Percentiles rank a stretch among this genome's conserved stretches.
phyloP scores from a whole-genome alignment of 2,888 invertebrate genomes.

The Oasisia sp. region DNA sequence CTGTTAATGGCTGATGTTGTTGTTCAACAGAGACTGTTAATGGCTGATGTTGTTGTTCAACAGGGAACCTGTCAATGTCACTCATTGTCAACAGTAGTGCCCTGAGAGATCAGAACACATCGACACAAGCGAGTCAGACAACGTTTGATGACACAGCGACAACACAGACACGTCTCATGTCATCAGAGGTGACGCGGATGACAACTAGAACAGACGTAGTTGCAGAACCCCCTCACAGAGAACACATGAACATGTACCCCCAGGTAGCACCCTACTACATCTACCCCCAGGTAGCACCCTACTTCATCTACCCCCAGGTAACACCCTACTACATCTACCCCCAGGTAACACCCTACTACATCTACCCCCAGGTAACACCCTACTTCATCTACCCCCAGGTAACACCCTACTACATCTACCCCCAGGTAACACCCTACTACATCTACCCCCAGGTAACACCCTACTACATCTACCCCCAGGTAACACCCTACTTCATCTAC shows the following conservation, averaged over 20 bases:
- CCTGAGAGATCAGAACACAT: background rate
- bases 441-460: background rate
- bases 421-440: background rate
- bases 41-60: background rate
- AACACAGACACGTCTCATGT: background rate
- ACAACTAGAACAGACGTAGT: background rate
- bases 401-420: background rate
- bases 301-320: background rate
- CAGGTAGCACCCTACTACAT: background rate
- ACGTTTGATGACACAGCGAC: background rate
- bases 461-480: background rate
- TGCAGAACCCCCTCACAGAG: background rate
- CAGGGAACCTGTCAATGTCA: conserved; percentile 37
- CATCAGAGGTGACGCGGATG: background rate
- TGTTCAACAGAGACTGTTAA: no score
- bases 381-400: background rate
- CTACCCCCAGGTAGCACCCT: background rate
- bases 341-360: background rate
- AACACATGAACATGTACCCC: background rate
- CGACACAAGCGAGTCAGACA: background rate
- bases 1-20: background rate
- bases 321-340: background rate
- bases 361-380: background rate
- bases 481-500: background rate
- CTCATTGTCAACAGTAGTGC: conserved; percentile 29